Base-by-base conservation (phyloP, 2,113 vertebrate species). In the Chloropsis hardwickii region DNA sequence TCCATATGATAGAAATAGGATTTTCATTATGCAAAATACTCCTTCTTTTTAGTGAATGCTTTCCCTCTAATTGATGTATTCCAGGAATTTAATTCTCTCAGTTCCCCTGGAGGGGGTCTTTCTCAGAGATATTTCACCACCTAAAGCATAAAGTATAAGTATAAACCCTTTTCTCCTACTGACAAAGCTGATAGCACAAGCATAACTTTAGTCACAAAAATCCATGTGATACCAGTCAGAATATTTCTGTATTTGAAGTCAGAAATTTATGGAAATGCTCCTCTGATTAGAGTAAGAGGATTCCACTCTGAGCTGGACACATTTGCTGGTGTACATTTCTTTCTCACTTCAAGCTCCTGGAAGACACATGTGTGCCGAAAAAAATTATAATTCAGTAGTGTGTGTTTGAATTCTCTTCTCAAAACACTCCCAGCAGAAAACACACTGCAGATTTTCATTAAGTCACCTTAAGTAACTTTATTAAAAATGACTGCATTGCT, bases 171-270 rank as follows among this genome's bases (percentile, higher is more conserved):
- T 79, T 83, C 47, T 40, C 56, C 31, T 90, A 64, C 48, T 31
- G 31, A 17, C 22, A 67, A 56, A 74, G 51, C 29, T 87, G 51
- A 61, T 19, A 73, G n/a, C 18, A 73, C 1, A 1, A 72, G 44
- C 28, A 42, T 40, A 91, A 56, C 35, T 66, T 82, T 2, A 77
- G n/a, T 62, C 51, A 83, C 31, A 54, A 5, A 31, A 81, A 84
- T 86, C 37, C 31, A 54, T 8, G 1, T 37, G 39, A 83, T 74
- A 14, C 28, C 69, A 48, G 35, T 24, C 51, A 77, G n/a, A 88
- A n/a, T 77, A 78, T 86, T 94, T 73, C 44, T 37, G 6, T 47
- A 33, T 85, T 77, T 82, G 33, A 91, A 86, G 78, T 69, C n/a
- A 91, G 62, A 70, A 72, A 85, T 73, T 27, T 27, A 57, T 18